These are phyloP conservation scores for Megalops cyprinoides DNA, from an alignment of 2,797 vertebrate genomes.

Conservation along the genomic window DNA sequence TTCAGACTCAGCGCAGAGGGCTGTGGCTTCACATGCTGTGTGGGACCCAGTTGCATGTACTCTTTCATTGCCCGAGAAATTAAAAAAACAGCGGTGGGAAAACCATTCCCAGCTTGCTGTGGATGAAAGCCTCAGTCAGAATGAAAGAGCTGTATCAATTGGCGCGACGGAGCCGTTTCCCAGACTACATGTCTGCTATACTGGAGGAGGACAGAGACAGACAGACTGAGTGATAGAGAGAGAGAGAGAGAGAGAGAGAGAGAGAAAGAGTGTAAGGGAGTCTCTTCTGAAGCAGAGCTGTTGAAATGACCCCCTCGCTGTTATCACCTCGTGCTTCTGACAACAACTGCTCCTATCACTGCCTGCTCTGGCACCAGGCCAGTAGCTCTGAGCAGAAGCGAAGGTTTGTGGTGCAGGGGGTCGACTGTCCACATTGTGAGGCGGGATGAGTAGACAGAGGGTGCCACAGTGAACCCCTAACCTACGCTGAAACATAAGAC, in stretches of 20 bases:
- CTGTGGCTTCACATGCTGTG: background rate
- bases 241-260: background rate
- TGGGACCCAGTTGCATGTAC: background rate
- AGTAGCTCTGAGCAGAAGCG: background rate
- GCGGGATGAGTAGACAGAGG: background rate
- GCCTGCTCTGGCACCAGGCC: background rate
- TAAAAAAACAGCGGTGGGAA: background rate
- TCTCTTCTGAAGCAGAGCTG: too few relatives aligned
- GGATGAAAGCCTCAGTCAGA: background rate
- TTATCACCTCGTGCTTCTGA: too few relatives aligned
- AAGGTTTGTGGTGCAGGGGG: background rate
- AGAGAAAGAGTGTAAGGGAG: background rate
- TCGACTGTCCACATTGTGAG: background rate
- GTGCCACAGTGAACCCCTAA: too few relatives aligned
- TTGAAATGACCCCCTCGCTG: too few relatives aligned
- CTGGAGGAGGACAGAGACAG: background rate
- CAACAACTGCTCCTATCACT: background rate
- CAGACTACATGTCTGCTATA: slow-evolving; percentile 20
- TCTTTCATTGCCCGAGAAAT: background rate
- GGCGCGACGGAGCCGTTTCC: slow-evolving; percentile 22
- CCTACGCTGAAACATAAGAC: too few relatives aligned
- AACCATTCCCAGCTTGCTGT: slow-evolving; percentile 19
- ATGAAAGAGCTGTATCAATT: slow-evolving; percentile 46
- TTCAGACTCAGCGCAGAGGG: background rate
- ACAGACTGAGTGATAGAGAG: background rate